These are phyloP conservation scores for Ceratoteleas bidentatus DNA, from an alignment of 1,140 invertebrate species.

Conservation along the genomic window DNA sequence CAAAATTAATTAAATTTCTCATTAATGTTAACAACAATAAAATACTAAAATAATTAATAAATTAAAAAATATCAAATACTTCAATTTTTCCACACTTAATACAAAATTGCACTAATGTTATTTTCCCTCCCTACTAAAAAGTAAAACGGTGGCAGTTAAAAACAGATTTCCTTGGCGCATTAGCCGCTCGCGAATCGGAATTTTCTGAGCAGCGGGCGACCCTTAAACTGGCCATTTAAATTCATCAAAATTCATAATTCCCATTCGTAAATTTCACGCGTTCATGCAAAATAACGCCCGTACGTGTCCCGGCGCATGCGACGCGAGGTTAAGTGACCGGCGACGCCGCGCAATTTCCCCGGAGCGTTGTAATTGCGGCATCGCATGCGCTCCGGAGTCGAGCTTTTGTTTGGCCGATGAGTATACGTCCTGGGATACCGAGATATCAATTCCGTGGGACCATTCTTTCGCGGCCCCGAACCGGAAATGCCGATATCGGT, in stretches of 20 bases:
- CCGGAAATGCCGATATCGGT: constrained; percentile 36
- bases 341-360: constrained; percentile 73
- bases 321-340: constrained; percentile 60
- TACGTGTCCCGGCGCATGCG: constrained; percentile 42
- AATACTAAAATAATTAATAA: no score
- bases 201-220: neutral
- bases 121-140: no score
- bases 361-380: constrained; percentile 73
- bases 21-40: no score
- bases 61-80: no score
- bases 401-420: constrained; percentile 1
- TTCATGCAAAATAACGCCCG: constrained; percentile 59
- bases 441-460: constrained; percentile 46
- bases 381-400: constrained; percentile 66
- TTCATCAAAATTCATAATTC: constrained; percentile 59
- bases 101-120: no score
- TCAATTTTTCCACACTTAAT: no score
- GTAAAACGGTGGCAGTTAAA: neutral
- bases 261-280: constrained; percentile 66
- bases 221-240: neutral
- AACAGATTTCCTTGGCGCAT: neutral
- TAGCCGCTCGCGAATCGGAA: neutral
- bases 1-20: no score
- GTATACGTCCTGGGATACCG: constrained; percentile 22
- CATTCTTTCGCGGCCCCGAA: constrained; percentile 38